These are phyloP conservation scores for Margarornis squamiger DNA, from an alignment of 2,797 vertebrate genomes.

Conservation along the genomic window DNA sequence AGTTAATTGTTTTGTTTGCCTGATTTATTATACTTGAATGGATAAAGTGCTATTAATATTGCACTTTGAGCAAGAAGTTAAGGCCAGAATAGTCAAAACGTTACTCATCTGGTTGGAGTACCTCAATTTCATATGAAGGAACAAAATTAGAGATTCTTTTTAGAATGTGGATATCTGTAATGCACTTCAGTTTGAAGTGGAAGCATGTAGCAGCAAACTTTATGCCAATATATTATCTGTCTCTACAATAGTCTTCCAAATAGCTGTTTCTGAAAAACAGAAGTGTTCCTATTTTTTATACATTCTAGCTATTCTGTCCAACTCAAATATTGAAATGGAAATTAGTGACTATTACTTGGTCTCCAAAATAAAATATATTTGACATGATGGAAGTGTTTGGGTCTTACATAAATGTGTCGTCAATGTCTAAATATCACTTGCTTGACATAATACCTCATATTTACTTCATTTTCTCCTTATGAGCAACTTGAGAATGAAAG, in stretches of 20 bases:
- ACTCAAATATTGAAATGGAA: conserved; percentile 16
- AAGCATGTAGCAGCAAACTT: neutral
- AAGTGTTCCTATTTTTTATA: neutral
- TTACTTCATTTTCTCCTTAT: neutral
- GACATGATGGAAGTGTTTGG: neutral
- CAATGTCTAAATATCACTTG: neutral
- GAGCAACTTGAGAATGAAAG: neutral
- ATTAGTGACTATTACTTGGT: neutral
- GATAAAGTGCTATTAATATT: neutral
- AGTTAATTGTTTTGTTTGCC: conserved; percentile 21
- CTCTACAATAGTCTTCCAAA: neutral
- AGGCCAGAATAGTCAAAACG: neutral
- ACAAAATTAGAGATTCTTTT: neutral
- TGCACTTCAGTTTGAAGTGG: neutral
- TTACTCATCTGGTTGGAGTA: neutral
- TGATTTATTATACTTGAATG: neutral
- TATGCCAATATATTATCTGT: neutral
- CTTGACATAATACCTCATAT: neutral
- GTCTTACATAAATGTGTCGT: neutral
- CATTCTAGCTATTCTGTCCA: neutral
- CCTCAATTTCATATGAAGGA: neutral
- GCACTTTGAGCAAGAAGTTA: neutral
- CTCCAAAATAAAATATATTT: neutral
- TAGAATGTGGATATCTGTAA: neutral
- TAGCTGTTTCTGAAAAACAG: neutral